These are phyloP conservation scores for Amblyraja radiata DNA, from an alignment of 2,797 vertebrate species.

Conservation along the genomic window DNA sequence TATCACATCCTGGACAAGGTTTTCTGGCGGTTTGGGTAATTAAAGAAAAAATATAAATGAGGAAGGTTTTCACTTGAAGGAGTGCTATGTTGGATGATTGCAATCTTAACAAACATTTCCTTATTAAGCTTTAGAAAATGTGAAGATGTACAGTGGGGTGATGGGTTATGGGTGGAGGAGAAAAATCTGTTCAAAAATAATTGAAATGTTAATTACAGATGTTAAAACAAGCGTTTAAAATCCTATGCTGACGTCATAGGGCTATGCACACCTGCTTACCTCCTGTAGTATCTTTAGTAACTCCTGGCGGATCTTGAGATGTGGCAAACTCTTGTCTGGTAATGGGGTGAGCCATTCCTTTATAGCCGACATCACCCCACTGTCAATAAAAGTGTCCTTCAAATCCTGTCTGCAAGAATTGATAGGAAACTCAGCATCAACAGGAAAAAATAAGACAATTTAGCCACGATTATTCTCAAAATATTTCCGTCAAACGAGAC, in stretches of 20 bases:
- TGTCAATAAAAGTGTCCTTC: constrained; percentile 97
- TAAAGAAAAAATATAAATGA: background rate
- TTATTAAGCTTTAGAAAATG: background rate
- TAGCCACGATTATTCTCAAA: background rate
- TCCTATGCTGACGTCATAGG: background rate
- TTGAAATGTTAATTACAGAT: background rate
- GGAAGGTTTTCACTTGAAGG: background rate
- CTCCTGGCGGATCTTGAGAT: constrained; percentile 84
- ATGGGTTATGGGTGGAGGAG: too few relatives aligned
- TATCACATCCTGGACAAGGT: background rate
- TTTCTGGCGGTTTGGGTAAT: background rate
- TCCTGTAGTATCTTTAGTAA: constrained; percentile 90
- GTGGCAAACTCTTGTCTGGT: constrained; percentile 87
- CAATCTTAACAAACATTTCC: background rate
- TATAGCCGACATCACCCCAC: constrained; percentile 96
- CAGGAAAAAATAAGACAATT: background rate
- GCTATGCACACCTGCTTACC: constrained; percentile 55
- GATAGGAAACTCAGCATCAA: background rate
- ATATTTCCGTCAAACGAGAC: background rate
- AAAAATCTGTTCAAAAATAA: background rate
- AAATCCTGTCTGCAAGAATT: constrained; percentile 75
- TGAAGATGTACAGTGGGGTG: background rate
- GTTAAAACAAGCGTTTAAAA: background rate
- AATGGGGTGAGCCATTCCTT: constrained; percentile 97
- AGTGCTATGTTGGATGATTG: background rate